These are phyloP conservation scores for Lepidocyrtinus sp. DNA, from an alignment of 2,888 invertebrate species.

Conservation along the genomic window DNA sequence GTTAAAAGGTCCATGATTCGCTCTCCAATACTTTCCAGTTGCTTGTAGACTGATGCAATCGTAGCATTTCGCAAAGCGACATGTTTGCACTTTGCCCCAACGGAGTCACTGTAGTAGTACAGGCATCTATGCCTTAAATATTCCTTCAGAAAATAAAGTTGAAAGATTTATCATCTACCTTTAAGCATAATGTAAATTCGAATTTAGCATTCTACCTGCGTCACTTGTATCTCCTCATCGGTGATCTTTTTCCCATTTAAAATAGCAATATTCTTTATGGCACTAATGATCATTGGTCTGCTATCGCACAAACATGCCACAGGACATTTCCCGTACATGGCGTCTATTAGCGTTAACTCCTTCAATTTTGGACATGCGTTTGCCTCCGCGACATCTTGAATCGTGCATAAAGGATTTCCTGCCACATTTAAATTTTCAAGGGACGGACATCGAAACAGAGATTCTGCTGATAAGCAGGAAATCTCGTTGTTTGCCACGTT, in stretches of 20 bases:
- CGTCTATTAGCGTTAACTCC: constrained; percentile 58
- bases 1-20: constrained; percentile 56
- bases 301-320: constrained; percentile 65
- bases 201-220: constrained; percentile 38
- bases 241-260: constrained; percentile 66
- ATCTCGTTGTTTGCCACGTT: constrained; percentile 68
- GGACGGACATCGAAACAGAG: constrained; percentile 64
- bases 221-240: constrained; percentile 46
- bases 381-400: constrained; percentile 64
- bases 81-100: constrained; percentile 41
- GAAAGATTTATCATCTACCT: background rate
- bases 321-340: constrained; percentile 68
- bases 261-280: constrained; percentile 53
- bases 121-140: constrained; percentile 63
- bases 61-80: constrained; percentile 55
- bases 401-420: constrained; percentile 67
- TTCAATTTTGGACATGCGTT: constrained; percentile 61
- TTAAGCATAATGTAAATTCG: background rate
- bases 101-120: constrained; percentile 62
- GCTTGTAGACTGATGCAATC: constrained; percentile 58
- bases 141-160: constrained; percentile 46
- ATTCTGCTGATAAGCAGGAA: constrained; percentile 59
- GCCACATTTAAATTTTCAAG: constrained; percentile 65
- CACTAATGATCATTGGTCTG: constrained; percentile 60
- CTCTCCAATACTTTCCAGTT: constrained; percentile 62